phyloP scores from a whole-genome alignment of 2,888 invertebrate genomes.

The Chymomyza fuscimana region DNA sequence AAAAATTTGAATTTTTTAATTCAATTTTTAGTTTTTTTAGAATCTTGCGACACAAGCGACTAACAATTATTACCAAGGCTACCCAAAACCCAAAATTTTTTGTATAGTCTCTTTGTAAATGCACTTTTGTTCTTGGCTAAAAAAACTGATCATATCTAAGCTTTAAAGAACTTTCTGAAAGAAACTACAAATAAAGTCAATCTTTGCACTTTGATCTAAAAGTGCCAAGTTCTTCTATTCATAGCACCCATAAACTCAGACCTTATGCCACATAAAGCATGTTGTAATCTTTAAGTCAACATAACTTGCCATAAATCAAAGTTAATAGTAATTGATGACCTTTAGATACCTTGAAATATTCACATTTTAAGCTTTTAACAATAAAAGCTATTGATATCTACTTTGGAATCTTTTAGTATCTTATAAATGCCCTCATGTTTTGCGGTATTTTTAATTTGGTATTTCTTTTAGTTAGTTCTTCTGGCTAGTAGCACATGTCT shows the following conservation, averaged over 20 bases:
- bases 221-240: not conserved
- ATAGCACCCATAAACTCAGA: not conserved
- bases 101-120: no score
- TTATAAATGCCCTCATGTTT: not conserved
- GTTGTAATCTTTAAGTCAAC: not conserved
- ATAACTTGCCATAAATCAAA: not conserved
- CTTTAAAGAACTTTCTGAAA: no score
- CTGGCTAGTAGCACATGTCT: constrained; percentile 33
- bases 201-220: no score
- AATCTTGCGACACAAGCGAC: no score
- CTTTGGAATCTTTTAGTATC: not conserved
- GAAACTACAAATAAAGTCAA: no score
- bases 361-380: not conserved
- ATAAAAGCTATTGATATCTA: not conserved
- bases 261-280: not conserved
- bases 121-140: no score
- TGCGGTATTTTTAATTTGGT: constrained; percentile 4
- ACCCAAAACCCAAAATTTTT: no score
- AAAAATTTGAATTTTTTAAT: no score
- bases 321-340: not conserved
- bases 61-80: no score
- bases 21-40: no score
- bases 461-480: constrained; percentile 16
- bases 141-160: no score
- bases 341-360: not conserved